Evolutionary conservation across 1,140 invertebrate species (phyloP).

Genomic region (Lepidostoma basale): DNA sequence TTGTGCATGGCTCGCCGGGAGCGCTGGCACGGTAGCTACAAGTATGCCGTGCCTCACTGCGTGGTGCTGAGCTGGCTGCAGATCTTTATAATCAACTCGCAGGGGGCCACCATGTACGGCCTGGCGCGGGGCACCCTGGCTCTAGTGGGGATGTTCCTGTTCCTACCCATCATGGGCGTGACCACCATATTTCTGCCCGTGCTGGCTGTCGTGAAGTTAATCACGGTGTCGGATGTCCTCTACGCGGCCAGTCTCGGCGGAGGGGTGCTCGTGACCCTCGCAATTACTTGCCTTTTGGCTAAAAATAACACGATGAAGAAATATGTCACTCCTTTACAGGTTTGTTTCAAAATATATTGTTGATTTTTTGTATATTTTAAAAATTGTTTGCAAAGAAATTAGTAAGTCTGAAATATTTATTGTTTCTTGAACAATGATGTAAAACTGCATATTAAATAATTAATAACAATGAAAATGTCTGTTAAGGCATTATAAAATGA

Average conservation of each 20-base stretch:
- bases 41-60: slow-evolving; percentile 80
- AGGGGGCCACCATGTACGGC: slow-evolving; percentile 81
- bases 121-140: slow-evolving; percentile 76
- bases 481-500: too few species aligned
- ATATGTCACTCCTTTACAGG: slow-evolving; percentile 70
- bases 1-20: slow-evolving; percentile 73
- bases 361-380: too few species aligned
- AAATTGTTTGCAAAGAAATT: too few species aligned
- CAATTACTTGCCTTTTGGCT: slow-evolving; percentile 69
- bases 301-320: slow-evolving; percentile 65
- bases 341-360: too few species aligned
- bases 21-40: slow-evolving; percentile 79
- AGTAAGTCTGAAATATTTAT: too few species aligned
- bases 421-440: too few species aligned
- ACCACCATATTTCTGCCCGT: slow-evolving; percentile 75
- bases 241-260: slow-evolving; percentile 63
- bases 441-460: too few species aligned
- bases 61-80: slow-evolving; percentile 88
- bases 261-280: slow-evolving; percentile 62
- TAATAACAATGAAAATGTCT: too few species aligned
- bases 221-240: slow-evolving; percentile 68
- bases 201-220: slow-evolving; percentile 71
- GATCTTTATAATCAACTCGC: slow-evolving; percentile 77
- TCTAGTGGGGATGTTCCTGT: slow-evolving; percentile 76
- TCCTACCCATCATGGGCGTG: slow-evolving; percentile 77